A percentile compares a stretch with the other conserved stretches of the same genome.
These are phyloP conservation scores for Lates calcarifer DNA, from an alignment of 2,113 vertebrate genomes.

Conservation along the genomic window DNA sequence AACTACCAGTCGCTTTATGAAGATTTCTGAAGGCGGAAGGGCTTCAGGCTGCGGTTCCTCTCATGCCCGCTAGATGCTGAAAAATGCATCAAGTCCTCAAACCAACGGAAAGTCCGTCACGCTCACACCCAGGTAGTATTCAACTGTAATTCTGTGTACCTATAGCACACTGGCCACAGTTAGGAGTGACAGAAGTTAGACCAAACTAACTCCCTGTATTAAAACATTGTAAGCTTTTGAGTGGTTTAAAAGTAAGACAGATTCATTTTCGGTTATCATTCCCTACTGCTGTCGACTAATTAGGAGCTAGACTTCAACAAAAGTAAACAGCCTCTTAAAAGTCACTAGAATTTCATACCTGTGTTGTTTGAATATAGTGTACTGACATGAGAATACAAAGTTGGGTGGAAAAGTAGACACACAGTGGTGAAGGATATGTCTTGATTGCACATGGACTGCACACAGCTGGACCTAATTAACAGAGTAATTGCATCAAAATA, in stretches of 20 bases:
- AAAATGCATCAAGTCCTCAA: neutral
- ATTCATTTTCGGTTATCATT: neutral
- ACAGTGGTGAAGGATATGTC: too few species aligned
- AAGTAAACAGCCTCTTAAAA: too few species aligned
- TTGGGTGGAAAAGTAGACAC: too few species aligned
- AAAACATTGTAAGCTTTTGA: neutral
- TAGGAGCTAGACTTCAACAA: too few species aligned
- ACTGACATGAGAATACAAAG: too few species aligned
- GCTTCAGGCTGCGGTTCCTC: neutral
- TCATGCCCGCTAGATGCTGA: conserved; percentile 15
- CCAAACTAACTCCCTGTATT: neutral
- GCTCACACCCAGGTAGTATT: too few species aligned
- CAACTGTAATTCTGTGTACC: too few species aligned
- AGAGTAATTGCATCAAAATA: neutral
- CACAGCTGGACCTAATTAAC: neutral
- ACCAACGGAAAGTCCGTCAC: too few species aligned
- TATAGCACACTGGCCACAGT: neutral
- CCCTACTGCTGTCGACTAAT: too few species aligned
- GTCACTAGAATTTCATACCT: too few species aligned
- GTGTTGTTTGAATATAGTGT: too few species aligned
- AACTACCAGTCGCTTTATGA: neutral
- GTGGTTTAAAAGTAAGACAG: neutral
- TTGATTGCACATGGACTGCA: neutral
- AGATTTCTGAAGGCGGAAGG: neutral
- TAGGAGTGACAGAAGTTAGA: neutral